Evolutionary conservation across 2,888 invertebrate species (phyloP).

Genomic region (Agonum fuliginosum): DNA sequence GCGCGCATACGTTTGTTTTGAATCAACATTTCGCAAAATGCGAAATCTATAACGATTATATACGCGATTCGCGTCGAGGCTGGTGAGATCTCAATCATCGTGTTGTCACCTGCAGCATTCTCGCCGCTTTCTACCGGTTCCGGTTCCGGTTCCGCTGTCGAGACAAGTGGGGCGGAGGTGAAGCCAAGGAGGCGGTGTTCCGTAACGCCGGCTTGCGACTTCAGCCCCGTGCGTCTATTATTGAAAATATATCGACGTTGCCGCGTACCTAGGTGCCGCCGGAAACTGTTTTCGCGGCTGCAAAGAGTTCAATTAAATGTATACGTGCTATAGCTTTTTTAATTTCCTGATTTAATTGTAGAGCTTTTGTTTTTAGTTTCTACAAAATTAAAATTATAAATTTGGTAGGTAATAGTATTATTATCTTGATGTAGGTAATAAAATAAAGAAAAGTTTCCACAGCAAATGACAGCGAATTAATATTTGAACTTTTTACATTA

Average conservation of each 20-base stretch:
- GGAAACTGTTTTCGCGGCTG: no score
- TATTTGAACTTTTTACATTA: no score
- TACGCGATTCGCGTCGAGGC: constrained; percentile 23
- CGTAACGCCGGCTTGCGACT: constrained; percentile 24
- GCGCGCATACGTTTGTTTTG: neutral
- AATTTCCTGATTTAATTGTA: no score
- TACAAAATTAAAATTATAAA: no score
- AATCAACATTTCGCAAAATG: constrained; percentile 15
- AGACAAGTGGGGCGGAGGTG: constrained; percentile 22
- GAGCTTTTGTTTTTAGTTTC: no score
- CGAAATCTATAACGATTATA: constrained; percentile 48
- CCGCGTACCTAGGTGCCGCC: neutral
- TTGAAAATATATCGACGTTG: constrained; percentile 29
- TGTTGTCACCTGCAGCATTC: constrained; percentile 57
- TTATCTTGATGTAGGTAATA: no score
- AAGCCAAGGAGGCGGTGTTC: neutral
- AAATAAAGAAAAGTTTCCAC: no score
- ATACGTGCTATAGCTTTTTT: no score
- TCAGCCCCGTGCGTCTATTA: constrained; percentile 21
- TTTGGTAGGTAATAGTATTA: no score
- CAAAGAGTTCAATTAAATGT: no score
- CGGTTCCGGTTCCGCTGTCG: constrained; percentile 54
- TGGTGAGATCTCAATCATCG: constrained; percentile 46
- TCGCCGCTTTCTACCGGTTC: constrained; percentile 55
- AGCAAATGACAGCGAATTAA: no score